Conservation (phyloP, 2,113 vertebrate genomes). For the Pachypanchax playfairii region DNA sequence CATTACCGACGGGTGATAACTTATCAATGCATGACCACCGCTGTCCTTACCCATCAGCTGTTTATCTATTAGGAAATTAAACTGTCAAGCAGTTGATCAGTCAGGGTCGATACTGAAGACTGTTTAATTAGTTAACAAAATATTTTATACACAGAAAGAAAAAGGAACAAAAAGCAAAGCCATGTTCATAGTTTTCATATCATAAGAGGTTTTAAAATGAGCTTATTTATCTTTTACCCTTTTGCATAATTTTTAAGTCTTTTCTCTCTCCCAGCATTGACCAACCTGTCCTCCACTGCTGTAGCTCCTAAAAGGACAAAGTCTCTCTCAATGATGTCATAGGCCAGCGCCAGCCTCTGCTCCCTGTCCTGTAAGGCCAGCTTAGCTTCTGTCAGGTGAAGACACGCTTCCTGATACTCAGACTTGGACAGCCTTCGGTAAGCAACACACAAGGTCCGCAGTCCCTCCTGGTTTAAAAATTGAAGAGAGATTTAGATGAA, state of each 20-base stretch:
- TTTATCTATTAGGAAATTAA: constrained; percentile 55
- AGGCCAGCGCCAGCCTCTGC: constrained; percentile 90
- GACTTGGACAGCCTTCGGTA: constrained; percentile 84
- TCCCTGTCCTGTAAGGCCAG: constrained; percentile 92
- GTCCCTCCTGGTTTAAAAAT: constrained; percentile 84
- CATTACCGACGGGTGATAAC: constrained; percentile 52
- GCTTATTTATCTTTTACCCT: constrained; percentile 45
- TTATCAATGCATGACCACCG: constrained; percentile 56
- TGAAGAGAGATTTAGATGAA: background rate
- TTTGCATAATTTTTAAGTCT: constrained; percentile 23
- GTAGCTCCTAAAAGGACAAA: constrained; percentile 94
- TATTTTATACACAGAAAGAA: background rate
- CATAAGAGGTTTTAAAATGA: constrained; percentile 26
- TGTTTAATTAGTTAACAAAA: constrained; percentile 1
- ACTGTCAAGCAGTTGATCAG: constrained; percentile 38
- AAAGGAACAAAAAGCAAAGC: background rate
- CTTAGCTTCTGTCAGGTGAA: constrained; percentile 85
- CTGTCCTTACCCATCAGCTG: constrained; percentile 32
- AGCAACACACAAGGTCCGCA: constrained; percentile 93
- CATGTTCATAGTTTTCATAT: constrained; percentile 3
- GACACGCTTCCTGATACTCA: constrained; percentile 81
- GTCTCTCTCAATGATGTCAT: constrained; percentile 90
- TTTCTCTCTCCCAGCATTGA: constrained; percentile 14
- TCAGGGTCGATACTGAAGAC: constrained; percentile 25
- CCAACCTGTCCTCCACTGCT: constrained; percentile 94